Evolutionary conservation across 2,113 vertebrate species (phyloP).

Genomic region (Paracanthobrama guichenoti): DNA sequence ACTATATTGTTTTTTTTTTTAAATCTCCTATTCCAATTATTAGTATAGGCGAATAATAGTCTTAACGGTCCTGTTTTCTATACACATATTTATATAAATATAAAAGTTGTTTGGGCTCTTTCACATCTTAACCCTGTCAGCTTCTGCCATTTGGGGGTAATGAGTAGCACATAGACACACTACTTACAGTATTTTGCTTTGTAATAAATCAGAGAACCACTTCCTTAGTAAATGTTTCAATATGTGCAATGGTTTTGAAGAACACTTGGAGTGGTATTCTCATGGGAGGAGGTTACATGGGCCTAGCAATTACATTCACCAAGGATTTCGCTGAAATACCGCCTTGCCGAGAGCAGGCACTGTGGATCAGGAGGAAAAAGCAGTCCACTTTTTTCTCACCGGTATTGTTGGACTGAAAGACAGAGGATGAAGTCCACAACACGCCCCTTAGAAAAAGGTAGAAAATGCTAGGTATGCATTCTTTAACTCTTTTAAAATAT

Average conservation of each 20-base stretch:
- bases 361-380: conserved; percentile 25
- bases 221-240: conserved; percentile 62
- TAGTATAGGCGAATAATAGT: not conserved
- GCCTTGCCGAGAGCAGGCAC: conserved; percentile 22
- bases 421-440: not conserved
- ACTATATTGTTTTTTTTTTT: not conserved
- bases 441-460: not conserved
- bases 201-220: conserved; percentile 62
- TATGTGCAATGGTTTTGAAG: conserved; percentile 58
- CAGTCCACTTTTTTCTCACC: not conserved
- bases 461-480: not conserved
- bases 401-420: not conserved
- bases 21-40: not conserved
- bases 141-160: conserved; percentile 48
- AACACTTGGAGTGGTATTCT: conserved; percentile 53
- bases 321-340: conserved; percentile 38
- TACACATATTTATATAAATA: not conserved
- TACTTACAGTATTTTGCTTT: conserved; percentile 59
- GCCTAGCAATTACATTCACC: conserved; percentile 42
- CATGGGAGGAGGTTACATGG: conserved; percentile 53
- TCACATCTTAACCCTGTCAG: conserved; percentile 46
- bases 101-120: conserved; percentile 16
- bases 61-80: not conserved
- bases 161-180: conserved; percentile 40
- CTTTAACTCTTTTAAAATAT: not conserved